Percentiles rank a stretch among this genome's conserved stretches.
Evolutionary conservation across 2,113 vertebrate genomes (phyloP).

Genomic region (Prionailurus viverrinus): DNA sequence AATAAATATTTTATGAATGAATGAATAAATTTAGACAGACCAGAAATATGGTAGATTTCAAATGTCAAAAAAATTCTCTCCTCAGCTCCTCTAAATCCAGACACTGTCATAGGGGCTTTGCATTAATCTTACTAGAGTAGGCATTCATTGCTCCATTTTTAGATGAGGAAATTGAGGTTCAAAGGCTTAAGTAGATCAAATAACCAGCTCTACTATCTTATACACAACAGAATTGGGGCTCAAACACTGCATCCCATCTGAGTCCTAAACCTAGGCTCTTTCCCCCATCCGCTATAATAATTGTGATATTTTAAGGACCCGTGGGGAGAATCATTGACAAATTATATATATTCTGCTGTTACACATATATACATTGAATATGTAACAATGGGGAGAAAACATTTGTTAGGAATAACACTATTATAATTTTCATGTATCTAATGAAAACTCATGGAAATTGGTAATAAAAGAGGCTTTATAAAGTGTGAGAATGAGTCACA

Average conservation of each 20-base stretch:
- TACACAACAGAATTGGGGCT: neutral
- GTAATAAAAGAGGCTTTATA: neutral
- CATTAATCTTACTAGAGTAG: neutral
- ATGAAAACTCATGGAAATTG: neutral
- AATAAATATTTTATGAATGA: neutral
- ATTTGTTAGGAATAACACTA: neutral
- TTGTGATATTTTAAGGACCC: neutral
- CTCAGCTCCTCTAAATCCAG: neutral
- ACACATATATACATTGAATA: neutral
- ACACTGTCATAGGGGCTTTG: neutral
- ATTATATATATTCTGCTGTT: neutral
- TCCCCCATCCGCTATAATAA: neutral
- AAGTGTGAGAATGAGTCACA: neutral
- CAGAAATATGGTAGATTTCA: conserved; percentile 25
- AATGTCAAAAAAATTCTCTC: neutral
- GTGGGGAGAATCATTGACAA: neutral
- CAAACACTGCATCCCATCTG: neutral
- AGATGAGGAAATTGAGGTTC: neutral
- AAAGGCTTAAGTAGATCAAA: neutral
- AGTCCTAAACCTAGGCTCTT: neutral
- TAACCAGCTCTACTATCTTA: neutral
- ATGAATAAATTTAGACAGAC: neutral
- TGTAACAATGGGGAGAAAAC: neutral
- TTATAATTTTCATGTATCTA: neutral
- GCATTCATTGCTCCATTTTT: neutral